Conservation (phyloP, 2,888 invertebrate species). For the Microdon myrmicae region DNA sequence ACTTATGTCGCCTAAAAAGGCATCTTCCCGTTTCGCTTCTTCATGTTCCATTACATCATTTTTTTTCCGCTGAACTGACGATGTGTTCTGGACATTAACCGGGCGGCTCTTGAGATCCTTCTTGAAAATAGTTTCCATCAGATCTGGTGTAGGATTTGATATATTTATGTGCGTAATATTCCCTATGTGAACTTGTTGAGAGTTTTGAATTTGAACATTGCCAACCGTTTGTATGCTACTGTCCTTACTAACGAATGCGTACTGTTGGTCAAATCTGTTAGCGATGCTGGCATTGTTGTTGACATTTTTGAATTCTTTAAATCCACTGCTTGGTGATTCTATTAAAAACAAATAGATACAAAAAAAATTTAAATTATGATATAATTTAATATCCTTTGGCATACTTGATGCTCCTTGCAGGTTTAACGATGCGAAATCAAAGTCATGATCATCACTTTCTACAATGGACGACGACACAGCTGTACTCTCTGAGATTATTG, state of each 20-base stretch:
- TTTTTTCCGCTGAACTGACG: constrained; percentile 7
- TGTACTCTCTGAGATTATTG: constrained; percentile 28
- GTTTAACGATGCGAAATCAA: constrained; percentile 14
- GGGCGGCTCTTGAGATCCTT: constrained; percentile 1
- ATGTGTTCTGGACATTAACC: background rate
- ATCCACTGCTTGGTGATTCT: constrained; percentile 17
- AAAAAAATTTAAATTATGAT: no score
- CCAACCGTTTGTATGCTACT: constrained; percentile 62
- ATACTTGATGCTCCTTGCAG: constrained; percentile 11
- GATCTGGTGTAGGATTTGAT: constrained; percentile 44
- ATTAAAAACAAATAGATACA: no score
- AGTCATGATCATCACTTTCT: constrained; percentile 23
- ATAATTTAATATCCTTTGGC: no score
- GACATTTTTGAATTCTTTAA: no score
- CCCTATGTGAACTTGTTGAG: constrained; percentile 68
- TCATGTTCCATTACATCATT: constrained; percentile 53
- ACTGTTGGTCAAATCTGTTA: constrained; percentile 57
- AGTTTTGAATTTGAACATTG: constrained; percentile 66
- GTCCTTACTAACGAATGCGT: constrained; percentile 59
- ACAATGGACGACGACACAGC: constrained; percentile 30
- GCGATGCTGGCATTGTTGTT: constrained; percentile 38
- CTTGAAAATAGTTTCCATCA: constrained; percentile 15
- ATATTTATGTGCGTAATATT: constrained; percentile 68
- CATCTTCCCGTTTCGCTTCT: constrained; percentile 56
- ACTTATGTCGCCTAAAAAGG: constrained; percentile 59